phyloP scores from a whole-genome alignment of 2,113 vertebrate species.

The Nematolebias whitei region DNA sequence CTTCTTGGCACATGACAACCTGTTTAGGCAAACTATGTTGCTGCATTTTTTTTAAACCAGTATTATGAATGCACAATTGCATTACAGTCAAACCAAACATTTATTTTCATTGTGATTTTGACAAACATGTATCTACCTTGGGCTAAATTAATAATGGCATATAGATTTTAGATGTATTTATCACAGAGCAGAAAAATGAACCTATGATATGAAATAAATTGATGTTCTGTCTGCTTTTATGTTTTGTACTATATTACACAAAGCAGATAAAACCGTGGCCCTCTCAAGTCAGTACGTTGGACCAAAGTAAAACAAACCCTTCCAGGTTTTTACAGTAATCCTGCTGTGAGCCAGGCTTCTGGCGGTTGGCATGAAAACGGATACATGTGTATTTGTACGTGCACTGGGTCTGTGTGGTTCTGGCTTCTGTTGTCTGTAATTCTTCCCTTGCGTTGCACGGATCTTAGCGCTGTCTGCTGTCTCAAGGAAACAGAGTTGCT shows the following conservation, averaged over 20 bases:
- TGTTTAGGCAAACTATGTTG: constrained; percentile 10
- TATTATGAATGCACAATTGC: constrained; percentile 2
- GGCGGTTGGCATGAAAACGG: constrained; percentile 24
- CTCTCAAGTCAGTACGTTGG: background rate
- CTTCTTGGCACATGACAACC: constrained; percentile 32
- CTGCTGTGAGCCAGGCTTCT: constrained; percentile 1
- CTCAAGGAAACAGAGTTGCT: constrained; percentile 70
- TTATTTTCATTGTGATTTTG: constrained; percentile 20
- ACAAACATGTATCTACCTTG: constrained; percentile 11
- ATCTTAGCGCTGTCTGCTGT: constrained; percentile 59
- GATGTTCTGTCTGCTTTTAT: constrained; percentile 24
- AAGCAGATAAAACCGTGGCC: constrained; percentile 1
- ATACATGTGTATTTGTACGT: constrained; percentile 22
- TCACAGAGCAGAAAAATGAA: constrained; percentile 45
- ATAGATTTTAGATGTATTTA: constrained; percentile 50
- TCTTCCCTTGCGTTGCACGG: constrained; percentile 25
- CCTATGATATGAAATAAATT: constrained; percentile 22
- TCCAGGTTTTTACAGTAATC: constrained; percentile 2
- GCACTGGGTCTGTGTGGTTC: constrained; percentile 26
- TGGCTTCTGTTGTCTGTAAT: constrained; percentile 27
- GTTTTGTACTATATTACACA: constrained; percentile 9
- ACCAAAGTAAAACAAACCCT: background rate
- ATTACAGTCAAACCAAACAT: constrained; percentile 1
- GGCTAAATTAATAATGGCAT: constrained; percentile 53
- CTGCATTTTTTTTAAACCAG: constrained; percentile 17